Percentiles rank a stretch among this genome's conserved stretches.
These are phyloP conservation scores for Halictus quadricinctus DNA, from an alignment of 2,888 invertebrate genomes.

Conservation along the genomic window DNA sequence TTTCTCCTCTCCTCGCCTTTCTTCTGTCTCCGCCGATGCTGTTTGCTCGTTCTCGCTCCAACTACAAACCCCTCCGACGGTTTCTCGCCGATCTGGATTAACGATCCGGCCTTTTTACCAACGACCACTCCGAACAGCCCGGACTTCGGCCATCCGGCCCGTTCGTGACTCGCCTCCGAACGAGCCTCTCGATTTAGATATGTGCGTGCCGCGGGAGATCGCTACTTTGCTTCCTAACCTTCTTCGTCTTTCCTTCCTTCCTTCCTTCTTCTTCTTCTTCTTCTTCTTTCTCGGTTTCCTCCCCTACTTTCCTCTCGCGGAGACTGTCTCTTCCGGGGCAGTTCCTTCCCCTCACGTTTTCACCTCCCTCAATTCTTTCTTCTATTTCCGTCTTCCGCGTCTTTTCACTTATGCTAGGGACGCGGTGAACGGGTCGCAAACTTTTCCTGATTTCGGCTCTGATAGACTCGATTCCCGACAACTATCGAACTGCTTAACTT, in stretches of 20 bases:
- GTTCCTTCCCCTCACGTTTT: neutral
- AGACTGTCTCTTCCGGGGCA: neutral
- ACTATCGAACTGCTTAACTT: conserved; percentile 37
- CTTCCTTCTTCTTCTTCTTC: neutral
- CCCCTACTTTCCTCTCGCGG: neutral
- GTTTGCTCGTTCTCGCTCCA: neutral
- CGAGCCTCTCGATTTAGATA: conserved; percentile 57
- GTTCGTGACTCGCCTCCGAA: conserved; percentile 67
- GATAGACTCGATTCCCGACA: conserved; percentile 48
- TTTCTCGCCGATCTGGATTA: conserved; percentile 69
- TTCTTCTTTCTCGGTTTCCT: neutral
- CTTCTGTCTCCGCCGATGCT: neutral
- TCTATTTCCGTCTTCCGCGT: conserved; percentile 8
- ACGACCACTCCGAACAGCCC: conserved; percentile 56
- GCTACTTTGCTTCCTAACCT: conserved; percentile 34
- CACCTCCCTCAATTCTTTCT: neutral
- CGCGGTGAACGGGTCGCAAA: conserved; percentile 16
- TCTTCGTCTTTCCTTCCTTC: neutral
- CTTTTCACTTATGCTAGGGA: conserved; percentile 40
- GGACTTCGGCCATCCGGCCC: conserved; percentile 61
- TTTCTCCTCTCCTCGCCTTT: neutral
- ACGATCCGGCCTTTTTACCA: conserved; percentile 69
- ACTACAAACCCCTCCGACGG: conserved; percentile 39
- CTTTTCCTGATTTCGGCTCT: conserved; percentile 42
- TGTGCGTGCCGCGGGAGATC: conserved; percentile 27